Percentiles rank a stretch among this genome's conserved stretches.
Conservation (phyloP, 1,140 invertebrate genomes). For the Physella acuta region DNA sequence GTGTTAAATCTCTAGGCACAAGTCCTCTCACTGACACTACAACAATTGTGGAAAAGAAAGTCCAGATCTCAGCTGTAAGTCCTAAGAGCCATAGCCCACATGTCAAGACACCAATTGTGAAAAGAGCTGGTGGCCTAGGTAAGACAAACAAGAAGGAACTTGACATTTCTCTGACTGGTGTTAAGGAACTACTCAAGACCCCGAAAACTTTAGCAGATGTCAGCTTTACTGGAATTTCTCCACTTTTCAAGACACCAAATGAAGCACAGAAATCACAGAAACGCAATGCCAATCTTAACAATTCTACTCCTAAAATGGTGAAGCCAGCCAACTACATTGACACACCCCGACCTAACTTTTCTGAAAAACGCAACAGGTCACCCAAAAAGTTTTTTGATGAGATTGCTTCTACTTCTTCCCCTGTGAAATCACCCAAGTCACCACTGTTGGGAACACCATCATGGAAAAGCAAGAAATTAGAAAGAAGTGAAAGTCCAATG, state of each 20-base stretch:
- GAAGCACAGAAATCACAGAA: too few species aligned
- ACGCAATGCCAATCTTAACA: background rate
- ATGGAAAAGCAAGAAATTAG: too few species aligned
- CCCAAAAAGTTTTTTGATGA: constrained; percentile 21
- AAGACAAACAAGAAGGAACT: constrained; percentile 5
- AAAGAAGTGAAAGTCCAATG: too few species aligned
- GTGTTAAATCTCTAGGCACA: too few species aligned
- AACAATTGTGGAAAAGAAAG: constrained; percentile 11
- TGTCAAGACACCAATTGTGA: constrained; percentile 24
- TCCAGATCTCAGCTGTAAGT: constrained; percentile 12
- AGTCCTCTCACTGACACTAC: too few species aligned
- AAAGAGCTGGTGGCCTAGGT: constrained; percentile 17
- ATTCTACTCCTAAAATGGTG: background rate
- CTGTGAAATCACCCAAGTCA: constrained; percentile 14
- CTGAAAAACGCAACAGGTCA: background rate
- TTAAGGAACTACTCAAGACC: constrained; percentile 37
- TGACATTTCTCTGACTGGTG: constrained; percentile 7
- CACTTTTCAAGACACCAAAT: constrained; percentile 27
- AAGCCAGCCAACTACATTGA: background rate
- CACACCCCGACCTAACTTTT: constrained; percentile 2
- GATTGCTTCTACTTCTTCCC: constrained; percentile 13
- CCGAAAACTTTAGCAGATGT: constrained; percentile 36
- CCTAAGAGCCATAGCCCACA: constrained; percentile 37
- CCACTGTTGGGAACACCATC: too few species aligned
- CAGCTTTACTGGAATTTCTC: constrained; percentile 24